Evolutionary conservation across 1,140 invertebrate species (phyloP).

Genomic region (Tetragnatha versicolor): DNA sequence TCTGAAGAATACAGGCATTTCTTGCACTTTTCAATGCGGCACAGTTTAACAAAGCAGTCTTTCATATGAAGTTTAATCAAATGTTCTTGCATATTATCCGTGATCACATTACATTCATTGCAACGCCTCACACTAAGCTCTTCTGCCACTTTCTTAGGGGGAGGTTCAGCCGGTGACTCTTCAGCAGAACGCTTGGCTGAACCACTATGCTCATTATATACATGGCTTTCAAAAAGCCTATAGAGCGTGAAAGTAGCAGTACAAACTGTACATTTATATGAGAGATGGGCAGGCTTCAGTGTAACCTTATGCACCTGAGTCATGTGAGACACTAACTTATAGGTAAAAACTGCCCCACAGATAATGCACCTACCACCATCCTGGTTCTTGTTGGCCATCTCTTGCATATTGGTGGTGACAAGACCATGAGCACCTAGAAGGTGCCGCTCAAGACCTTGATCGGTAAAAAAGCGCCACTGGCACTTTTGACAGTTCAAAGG

Average conservation of each 20-base stretch:
- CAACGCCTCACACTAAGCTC: slow-evolving; percentile 20
- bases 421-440: slow-evolving; percentile 90
- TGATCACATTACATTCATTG: slow-evolving; percentile 47
- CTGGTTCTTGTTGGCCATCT: slow-evolving; percentile 92
- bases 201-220: slow-evolving; percentile 85
- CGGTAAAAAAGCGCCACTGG: slow-evolving; percentile 85
- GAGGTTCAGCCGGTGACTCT: slow-evolving; percentile 61
- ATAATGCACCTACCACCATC: slow-evolving; percentile 92
- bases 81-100: slow-evolving; percentile 52
- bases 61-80: slow-evolving; percentile 56
- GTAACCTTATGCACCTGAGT: slow-evolving; percentile 89
- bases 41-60: slow-evolving; percentile 55
- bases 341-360: slow-evolving; percentile 91
- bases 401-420: slow-evolving; percentile 94
- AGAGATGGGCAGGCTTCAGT: slow-evolving; percentile 87
- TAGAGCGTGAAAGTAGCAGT: slow-evolving; percentile 94
- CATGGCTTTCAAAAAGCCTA: slow-evolving; percentile 92
- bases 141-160: slow-evolving; percentile 3
- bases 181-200: slow-evolving; percentile 72
- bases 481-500: slow-evolving; percentile 95
- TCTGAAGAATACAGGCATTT: slow-evolving; percentile 58
- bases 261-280: slow-evolving; percentile 94
- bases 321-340: slow-evolving; percentile 89
- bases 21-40: slow-evolving; percentile 58
- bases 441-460: slow-evolving; percentile 90